Percentiles rank a stretch among this genome's conserved stretches.
phyloP scores from a whole-genome alignment of 2,888 invertebrate genomes.

The Epirrita christyi region DNA sequence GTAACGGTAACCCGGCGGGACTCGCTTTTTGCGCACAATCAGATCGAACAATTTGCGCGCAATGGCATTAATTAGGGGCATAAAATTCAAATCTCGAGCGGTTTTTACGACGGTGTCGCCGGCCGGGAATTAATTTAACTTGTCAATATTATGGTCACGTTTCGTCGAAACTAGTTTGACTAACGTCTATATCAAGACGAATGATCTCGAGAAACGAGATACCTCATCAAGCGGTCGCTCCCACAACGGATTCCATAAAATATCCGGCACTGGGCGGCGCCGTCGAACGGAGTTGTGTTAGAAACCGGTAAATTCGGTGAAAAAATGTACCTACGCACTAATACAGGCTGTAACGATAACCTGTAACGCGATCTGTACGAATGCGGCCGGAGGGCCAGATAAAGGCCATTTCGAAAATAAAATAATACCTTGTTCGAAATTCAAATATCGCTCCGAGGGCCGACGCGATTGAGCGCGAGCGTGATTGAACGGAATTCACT shows the following conservation, averaged over 20 bases:
- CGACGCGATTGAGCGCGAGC: slow-evolving; percentile 37
- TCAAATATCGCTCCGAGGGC: slow-evolving; percentile 62
- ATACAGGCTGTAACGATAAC: slow-evolving; percentile 75
- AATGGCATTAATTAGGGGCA: slow-evolving; percentile 69
- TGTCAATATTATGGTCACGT: slow-evolving; percentile 77
- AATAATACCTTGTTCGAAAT: slow-evolving; percentile 68
- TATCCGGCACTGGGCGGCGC: slow-evolving; percentile 65
- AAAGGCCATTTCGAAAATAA: slow-evolving; percentile 71
- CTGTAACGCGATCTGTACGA: slow-evolving; percentile 78
- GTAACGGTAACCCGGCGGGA: slow-evolving; percentile 70
- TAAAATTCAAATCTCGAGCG: slow-evolving; percentile 66
- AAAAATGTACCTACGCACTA: slow-evolving; percentile 56
- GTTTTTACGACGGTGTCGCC: slow-evolving; percentile 58
- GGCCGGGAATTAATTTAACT: slow-evolving; percentile 69
- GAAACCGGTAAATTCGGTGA: slow-evolving; percentile 66
- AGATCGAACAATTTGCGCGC: slow-evolving; percentile 68
- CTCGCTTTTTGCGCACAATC: slow-evolving; percentile 70
- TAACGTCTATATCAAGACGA: slow-evolving; percentile 65
- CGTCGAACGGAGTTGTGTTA: slow-evolving; percentile 45
- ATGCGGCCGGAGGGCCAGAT: slow-evolving; percentile 75
- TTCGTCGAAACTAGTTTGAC: slow-evolving; percentile 72
- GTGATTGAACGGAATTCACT: slow-evolving; percentile 61
- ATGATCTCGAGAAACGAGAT: slow-evolving; percentile 76
- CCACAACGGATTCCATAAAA: slow-evolving; percentile 73
- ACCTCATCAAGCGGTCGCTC: slow-evolving; percentile 60